A percentile compares a stretch with the other conserved stretches of the same genome.
Evolutionary conservation across 2,888 invertebrate genomes (phyloP).

Genomic region (Hypsopygia costalis): DNA sequence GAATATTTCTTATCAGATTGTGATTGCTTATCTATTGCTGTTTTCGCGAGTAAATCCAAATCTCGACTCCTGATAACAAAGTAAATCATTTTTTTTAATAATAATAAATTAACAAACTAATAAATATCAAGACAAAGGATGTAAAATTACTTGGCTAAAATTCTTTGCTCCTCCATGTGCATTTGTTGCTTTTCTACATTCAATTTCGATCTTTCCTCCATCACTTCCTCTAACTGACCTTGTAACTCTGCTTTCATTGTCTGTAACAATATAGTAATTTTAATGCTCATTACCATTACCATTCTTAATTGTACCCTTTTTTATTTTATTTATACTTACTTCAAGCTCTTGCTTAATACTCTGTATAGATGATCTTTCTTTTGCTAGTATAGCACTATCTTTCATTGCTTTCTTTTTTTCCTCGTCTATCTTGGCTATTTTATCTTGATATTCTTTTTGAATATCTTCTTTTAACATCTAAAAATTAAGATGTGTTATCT

Average conservation of each 20-base stretch:
- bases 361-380: constrained; percentile 59
- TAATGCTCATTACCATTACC: no score
- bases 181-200: constrained; percentile 63
- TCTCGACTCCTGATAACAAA: constrained; percentile 61
- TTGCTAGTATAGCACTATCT: constrained; percentile 49
- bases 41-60: constrained; percentile 76
- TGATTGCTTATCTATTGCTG: constrained; percentile 80
- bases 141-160: constrained; percentile 54
- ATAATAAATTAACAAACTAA: not conserved
- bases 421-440: constrained; percentile 56
- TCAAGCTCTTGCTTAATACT: constrained; percentile 63
- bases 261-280: constrained; percentile 35
- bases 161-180: constrained; percentile 66
- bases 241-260: constrained; percentile 68
- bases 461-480: constrained; percentile 63
- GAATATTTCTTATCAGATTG: constrained; percentile 77
- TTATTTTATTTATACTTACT: no score
- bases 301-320: no score
- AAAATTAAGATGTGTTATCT: constrained; percentile 9
- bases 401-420: constrained; percentile 54
- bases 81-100: not conserved
- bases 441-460: constrained; percentile 66
- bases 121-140: not conserved
- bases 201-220: constrained; percentile 60
- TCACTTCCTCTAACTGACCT: constrained; percentile 62